Conservation (phyloP, 2,888 invertebrate genomes). For the Hecatera dysodea region DNA sequence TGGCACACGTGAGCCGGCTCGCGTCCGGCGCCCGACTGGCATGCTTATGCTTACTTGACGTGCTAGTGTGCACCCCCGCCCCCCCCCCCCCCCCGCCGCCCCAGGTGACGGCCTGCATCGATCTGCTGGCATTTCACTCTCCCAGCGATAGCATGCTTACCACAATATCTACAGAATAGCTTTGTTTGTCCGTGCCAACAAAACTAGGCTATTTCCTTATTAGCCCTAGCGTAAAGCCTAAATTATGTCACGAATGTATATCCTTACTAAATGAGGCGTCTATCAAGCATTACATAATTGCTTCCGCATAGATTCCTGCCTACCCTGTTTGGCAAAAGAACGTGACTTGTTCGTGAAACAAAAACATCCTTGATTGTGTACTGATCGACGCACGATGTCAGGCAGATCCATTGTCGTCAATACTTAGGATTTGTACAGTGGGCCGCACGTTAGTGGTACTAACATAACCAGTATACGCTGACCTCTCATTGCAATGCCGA, state of each 20-base stretch:
- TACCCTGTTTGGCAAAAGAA: constrained; percentile 13
- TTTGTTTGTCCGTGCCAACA: background rate
- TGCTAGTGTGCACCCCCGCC: background rate
- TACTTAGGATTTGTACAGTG: background rate
- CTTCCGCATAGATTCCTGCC: constrained; percentile 15
- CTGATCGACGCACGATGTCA: background rate
- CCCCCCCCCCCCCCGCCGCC: background rate
- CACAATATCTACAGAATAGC: background rate
- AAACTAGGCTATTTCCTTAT: background rate
- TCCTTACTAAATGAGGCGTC: constrained; percentile 1
- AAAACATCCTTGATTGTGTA: constrained; percentile 12
- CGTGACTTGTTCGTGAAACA: constrained; percentile 3
- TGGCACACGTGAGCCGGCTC: constrained; percentile 24
- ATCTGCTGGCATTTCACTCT: constrained; percentile 3
- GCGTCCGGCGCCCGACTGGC: constrained; percentile 27
- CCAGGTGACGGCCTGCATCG: constrained; percentile 7
- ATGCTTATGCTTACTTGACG: no score
- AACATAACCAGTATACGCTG: background rate
- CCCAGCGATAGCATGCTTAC: constrained; percentile 3
- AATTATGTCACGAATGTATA: background rate
- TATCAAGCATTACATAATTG: background rate
- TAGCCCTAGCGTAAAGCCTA: background rate
- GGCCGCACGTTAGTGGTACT: background rate
- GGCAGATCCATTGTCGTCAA: background rate
- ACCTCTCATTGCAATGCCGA: no score